Base-by-base conservation (phyloP, 2,797 vertebrate genomes). In the Siniperca undulata region DNA sequence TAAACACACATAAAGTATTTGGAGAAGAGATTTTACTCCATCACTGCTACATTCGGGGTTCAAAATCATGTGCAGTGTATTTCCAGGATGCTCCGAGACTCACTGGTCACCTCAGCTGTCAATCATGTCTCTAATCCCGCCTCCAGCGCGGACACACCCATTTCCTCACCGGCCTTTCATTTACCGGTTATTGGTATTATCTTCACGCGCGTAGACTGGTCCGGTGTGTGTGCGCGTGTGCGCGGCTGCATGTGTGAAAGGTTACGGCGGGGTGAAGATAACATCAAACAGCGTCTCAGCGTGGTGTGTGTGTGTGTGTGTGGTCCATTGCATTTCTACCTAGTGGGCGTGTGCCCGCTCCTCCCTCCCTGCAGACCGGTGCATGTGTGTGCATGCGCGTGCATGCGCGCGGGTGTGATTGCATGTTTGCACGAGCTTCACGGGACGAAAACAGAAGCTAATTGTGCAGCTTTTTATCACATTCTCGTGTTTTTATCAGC, bases 281-380 rank as follows among this genome's bases (percentile, higher is more conserved):
- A 66, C 75, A 75, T 83, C 85, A 81, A 56, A 83, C 76, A 50
- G 58, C 36, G 24, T 5, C 76, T 30, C 77, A 50, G 78, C n/a
- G 61, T 44, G 80, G 59, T 50, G 50, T 30, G 56, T 62, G 62
- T 38, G 58, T 53, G 65, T 44, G 53, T 34, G 70, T 36, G 58
- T 36, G 86, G 73, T 79, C 83, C 52, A 22, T 30, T 72, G 77
- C 73, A 27, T 85, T 44, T 68, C 66, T 48, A 82, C 80, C 76
- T 82, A 68, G 88, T 92, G 92, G 85, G 88, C 83, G 90, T 93
- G 91, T 87, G 65, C 83, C 77, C 78, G 74, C 30, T 78, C 66
- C 80, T 68, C 60, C 83, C 79, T 74, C 76, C 80, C 79, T 83
- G 87, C 90, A 83, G 77, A 83, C 82, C 83, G 36, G 85, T 84